A percentile compares a stretch with the other conserved stretches of the same genome.
phyloP scores from a whole-genome alignment of 2,888 invertebrate genomes.

The Hydropsyche betteni region DNA sequence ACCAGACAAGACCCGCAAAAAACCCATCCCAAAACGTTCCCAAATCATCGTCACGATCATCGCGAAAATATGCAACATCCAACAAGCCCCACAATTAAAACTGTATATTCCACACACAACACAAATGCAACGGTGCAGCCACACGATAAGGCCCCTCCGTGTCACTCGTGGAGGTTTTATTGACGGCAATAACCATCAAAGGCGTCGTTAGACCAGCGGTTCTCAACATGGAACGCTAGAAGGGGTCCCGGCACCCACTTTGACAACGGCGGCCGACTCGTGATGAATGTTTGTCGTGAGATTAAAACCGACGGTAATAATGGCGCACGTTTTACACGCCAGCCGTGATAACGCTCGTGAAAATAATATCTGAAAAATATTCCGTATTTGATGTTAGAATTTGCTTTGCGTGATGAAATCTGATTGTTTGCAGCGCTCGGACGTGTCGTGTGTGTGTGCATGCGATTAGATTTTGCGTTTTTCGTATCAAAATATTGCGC shows the following conservation, averaged over 20 bases:
- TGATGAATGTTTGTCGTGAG: conserved; percentile 2
- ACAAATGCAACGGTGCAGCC: not conserved
- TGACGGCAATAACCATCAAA: conserved; percentile 36
- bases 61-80: too few species aligned
- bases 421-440: too few species aligned
- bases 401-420: too few species aligned
- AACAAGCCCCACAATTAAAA: too few species aligned
- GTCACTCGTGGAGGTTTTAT: conserved; percentile 33
- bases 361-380: not conserved
- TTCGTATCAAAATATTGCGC: too few species aligned
- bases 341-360: not conserved
- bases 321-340: conserved; percentile 1
- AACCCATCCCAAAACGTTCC: too few species aligned
- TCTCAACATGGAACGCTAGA: not conserved
- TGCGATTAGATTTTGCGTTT: too few species aligned
- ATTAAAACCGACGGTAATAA: conserved; percentile 4
- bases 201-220: conserved; percentile 10
- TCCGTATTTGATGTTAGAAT: too few species aligned
- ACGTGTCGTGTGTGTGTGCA: too few species aligned
- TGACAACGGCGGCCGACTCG: not conserved
- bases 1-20: too few species aligned
- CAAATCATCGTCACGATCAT: too few species aligned
- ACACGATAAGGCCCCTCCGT: conserved; percentile 8
- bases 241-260: not conserved
- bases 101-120: too few species aligned